Evolutionary conservation across 2,797 vertebrate species (phyloP), one percentile per base, ranked within the genome.

Genomic region (Toxotes lorentzi): DNA sequence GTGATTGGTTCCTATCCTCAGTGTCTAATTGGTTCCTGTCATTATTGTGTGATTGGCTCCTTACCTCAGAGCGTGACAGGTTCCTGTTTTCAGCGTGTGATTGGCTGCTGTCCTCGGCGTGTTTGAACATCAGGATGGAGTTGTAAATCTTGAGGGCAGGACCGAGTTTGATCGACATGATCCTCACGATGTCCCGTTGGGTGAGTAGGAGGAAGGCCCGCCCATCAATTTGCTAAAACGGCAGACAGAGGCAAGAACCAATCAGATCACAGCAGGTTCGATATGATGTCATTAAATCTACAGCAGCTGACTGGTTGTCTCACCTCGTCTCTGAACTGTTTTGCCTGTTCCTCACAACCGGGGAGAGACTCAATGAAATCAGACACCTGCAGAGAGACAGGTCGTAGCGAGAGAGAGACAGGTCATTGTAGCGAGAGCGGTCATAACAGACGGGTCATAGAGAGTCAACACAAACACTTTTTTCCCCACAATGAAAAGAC

Each of bases 61-160:
- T 14, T 7, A 66, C 77, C 40, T 56, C 24, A 3, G 34, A 0
- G 0, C 70, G 41, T 53, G 68, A 73, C 51, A 82, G 85, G 76
- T n/a, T 69, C 27, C 19, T 63, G 2, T 78, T 63, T 60, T 53
- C 51, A 0, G 40, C 4, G 0, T 78, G 45, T 73, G 86, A 75
- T 74, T 75, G 87, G 86, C 51, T 89, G 30, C 11, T 30, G 17
- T 96, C 95, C 70, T 95, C 94, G 5, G 95, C 94, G 7, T 94
- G 93, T 86, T 96, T 97, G 89, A 98, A 96, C 96, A 97, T 97
- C 73, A 97, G 94, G 86, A 97, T 98, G 78, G 97, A 96, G n/a
- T 97, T 97, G 91, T 96, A 98, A 78, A 98, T 97, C 93, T 98
- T 99, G 76, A 98, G 94, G 9, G 97, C 97, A 1, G 97, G 97